Conservation (phyloP, 2,113 vertebrate genomes). For the Tenebrosternarchus preto region DNA sequence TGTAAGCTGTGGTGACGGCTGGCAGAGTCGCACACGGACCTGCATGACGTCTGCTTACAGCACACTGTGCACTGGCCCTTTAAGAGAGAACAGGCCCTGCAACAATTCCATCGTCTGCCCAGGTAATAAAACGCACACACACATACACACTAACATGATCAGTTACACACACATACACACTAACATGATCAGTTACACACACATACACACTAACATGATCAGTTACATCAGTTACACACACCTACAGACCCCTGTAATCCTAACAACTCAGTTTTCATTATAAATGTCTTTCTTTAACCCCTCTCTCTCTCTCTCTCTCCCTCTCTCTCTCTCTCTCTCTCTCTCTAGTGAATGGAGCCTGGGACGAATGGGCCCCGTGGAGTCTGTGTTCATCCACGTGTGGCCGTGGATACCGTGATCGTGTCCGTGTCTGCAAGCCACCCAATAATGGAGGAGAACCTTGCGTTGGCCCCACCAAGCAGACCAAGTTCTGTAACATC, state of each 20-base stretch:
- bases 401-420: conserved; percentile 90
- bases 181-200: too few species aligned
- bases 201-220: background rate
- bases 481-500: conserved; percentile 99
- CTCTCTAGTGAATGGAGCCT: conserved; percentile 85
- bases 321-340: background rate
- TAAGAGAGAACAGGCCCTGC: conserved; percentile 92
- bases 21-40: conserved; percentile 89
- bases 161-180: background rate
- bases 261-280: background rate
- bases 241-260: background rate
- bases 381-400: conserved; percentile 97
- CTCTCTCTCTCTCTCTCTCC: too few species aligned
- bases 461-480: conserved; percentile 85
- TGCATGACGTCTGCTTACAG: conserved; percentile 89
- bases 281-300: conserved; percentile 19
- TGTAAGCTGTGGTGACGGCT: conserved; percentile 91
- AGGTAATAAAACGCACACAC: conserved; percentile 77
- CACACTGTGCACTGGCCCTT: conserved; percentile 89
- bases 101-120: conserved; percentile 92
- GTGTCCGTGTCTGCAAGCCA: conserved; percentile 88
- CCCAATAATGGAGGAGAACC: conserved; percentile 90
- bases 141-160: conserved; percentile 37
- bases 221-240: background rate
- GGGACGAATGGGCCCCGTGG: conserved; percentile 99